Percentiles rank a stretch among this genome's conserved stretches.
Conservation (phyloP, 1,140 invertebrate species). For the Diabrotica undecimpunctata region DNA sequence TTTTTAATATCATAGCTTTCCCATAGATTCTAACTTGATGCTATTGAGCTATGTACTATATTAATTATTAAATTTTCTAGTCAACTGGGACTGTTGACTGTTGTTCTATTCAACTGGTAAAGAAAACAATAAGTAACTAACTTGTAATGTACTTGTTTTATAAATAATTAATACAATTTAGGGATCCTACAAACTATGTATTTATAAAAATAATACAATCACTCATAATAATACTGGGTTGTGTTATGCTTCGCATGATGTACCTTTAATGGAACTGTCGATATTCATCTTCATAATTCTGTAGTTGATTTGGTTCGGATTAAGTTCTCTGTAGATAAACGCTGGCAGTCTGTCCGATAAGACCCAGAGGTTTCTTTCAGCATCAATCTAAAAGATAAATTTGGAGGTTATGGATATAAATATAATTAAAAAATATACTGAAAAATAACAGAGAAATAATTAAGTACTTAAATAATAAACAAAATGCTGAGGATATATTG, state of each 20-base stretch:
- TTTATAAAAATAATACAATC: neutral
- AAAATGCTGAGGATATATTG: no score
- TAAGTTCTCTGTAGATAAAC: conserved; percentile 57
- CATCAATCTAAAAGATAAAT: conserved; percentile 50
- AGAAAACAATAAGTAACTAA: no score
- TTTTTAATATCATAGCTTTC: no score
- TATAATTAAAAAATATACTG: neutral
- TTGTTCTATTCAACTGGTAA: no score
- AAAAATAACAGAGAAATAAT: neutral
- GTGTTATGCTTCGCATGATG: conserved; percentile 49
- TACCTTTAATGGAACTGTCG: conserved; percentile 56
- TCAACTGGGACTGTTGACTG: no score
- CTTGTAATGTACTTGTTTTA: no score
- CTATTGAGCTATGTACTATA: no score
- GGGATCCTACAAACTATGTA: no score
- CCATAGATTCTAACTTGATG: no score
- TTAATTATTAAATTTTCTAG: no score
- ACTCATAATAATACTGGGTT: neutral
- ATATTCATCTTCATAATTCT: conserved; percentile 58
- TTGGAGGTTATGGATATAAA: neutral
- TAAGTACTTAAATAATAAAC: no score
- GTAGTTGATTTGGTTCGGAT: conserved; percentile 59
- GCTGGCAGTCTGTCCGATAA: conserved; percentile 63
- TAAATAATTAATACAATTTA: no score
- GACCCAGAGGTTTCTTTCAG: conserved; percentile 60